Evolutionary conservation across 2,113 vertebrate species (phyloP), one percentile per base, ranked within the genome.

Genomic region (Brachyhypopomus occidentalis): DNA sequence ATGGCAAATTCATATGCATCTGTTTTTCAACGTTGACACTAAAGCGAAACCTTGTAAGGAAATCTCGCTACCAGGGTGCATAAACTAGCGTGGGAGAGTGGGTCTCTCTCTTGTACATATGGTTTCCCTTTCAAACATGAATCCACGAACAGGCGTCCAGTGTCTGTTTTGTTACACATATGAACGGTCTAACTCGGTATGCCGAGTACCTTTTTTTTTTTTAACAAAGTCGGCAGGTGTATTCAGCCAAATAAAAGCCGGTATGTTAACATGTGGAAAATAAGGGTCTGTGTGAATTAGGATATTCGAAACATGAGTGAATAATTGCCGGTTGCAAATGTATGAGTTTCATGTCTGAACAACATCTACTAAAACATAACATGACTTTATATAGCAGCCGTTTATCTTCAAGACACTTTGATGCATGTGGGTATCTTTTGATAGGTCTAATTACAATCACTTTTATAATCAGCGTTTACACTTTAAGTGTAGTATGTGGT

Each of bases 21-120:
- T 93, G 93, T 90, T 93, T 92, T 89, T 90, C 87, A 89, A 89
- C 88, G 88, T 85, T 89, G 87, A 87, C 88, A 89, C 79, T 88
- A 84, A 88, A 87, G 86, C 83, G 58, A 86, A 87, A 87, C 84
- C 87, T 87, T 83, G 55, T 58, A 27, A 76, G 84, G 41, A 84
- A 87, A 84, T 80, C 62, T 75, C 73, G 83, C n/a, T 89, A 88
- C 89, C 92, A 92, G 90, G 87, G 87, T 84, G 86, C 80, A 71
- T 84, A 84, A 81, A 75, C 72, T 19, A 70, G 77, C 76, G 79
- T 48, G 77, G 73, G 80, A 45, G 38, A 58, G 79, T 67, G 75
- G 66, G 63, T 75, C 81, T 88, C 86, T 88, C 36, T 52, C 55
- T 52, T 27, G 30, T 62, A 86, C 90, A 89, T 89, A 84, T 93